These are phyloP conservation scores for Sesamia nonagrioides DNA, from an alignment of 1,140 invertebrate genomes.

Conservation along the genomic window DNA sequence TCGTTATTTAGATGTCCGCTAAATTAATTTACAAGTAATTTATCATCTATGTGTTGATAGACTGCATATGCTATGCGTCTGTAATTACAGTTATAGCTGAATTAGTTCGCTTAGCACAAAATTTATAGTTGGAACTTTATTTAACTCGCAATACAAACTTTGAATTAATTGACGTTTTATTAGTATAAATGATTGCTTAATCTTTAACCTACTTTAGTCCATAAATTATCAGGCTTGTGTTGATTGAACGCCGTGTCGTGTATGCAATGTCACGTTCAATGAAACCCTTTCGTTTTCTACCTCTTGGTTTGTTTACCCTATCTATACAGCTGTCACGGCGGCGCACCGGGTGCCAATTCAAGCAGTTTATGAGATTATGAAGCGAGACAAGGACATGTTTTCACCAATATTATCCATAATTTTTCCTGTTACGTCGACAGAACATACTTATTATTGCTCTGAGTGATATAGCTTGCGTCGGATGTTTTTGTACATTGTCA, in stretches of 20 bases:
- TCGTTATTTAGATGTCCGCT: slow-evolving; percentile 14
- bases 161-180: not conserved
- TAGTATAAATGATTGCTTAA: slow-evolving; percentile 4
- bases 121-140: slow-evolving; percentile 24
- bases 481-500: slow-evolving; percentile 25
- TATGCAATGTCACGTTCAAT: slow-evolving; percentile 1
- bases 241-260: not conserved
- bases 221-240: slow-evolving; percentile 4
- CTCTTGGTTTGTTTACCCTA: slow-evolving; percentile 12
- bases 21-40: slow-evolving; percentile 27
- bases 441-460: slow-evolving; percentile 36
- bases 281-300: slow-evolving; percentile 15
- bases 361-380: slow-evolving; percentile 29
- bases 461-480: slow-evolving; percentile 34
- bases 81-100: not conserved
- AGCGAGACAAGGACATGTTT: slow-evolving; percentile 2
- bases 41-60: slow-evolving; percentile 22
- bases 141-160: slow-evolving; percentile 2
- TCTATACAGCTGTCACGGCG: slow-evolving; percentile 9
- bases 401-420: slow-evolving; percentile 32
- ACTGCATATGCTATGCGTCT: not conserved
- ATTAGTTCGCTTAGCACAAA: not conserved
- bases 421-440: slow-evolving; percentile 19
- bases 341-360: slow-evolving; percentile 7
- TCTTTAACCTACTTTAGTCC: not conserved